Evolutionary conservation across 1,140 invertebrate species (phyloP), one percentile per base, ranked within the genome.

Genomic region (Penaeus chinensis): DNA sequence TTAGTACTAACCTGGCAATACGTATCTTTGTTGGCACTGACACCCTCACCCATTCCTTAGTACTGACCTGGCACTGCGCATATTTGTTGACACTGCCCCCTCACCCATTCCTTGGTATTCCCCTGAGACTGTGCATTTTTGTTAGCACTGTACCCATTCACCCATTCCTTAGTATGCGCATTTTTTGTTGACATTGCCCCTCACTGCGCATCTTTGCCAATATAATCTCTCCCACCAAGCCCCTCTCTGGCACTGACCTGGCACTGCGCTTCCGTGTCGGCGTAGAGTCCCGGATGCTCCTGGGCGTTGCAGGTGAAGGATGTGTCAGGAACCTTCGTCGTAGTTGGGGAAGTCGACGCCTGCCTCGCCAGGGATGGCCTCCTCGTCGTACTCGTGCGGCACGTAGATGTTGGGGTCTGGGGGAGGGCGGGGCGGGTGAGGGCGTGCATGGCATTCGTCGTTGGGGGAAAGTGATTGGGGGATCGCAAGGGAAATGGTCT

Each of bases 231-330:
- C 32, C 32, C 32, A 32, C 32, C 32, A 32, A 32, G 32, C 0
- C 32, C 32, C 47, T 47, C 47, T 13, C 47, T 47, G 47, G 47
- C 47, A 47, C 91, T 85, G 91, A 93, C 93, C 91, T 93, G 93
- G 90, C 93, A 93, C 87, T 91, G 90, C 71, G 93, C 91, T 65
- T 93, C 92, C 13, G 91, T 88, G 89, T 93, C 93, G 22, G 92
- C 93, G 90, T 93, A 93, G 82, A 93, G 93, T 47, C 93, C 93
- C 3, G 93, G 92, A 90, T 91, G 92, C 77, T 91, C 84, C 83
- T 93, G 92, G 74, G 91, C 91, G n/a, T 90, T 89, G 88, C 93
- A 93, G 37, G 91, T 89, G 89, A 93, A 93, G 22, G 80, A 47
- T 0, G 93, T 93, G 47, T 91, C 90, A 0, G 93, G 93, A n/a